Percentiles rank a stretch among this genome's conserved stretches.
Conservation (phyloP, 2,888 invertebrate species). For the Xanthia icteritia region DNA sequence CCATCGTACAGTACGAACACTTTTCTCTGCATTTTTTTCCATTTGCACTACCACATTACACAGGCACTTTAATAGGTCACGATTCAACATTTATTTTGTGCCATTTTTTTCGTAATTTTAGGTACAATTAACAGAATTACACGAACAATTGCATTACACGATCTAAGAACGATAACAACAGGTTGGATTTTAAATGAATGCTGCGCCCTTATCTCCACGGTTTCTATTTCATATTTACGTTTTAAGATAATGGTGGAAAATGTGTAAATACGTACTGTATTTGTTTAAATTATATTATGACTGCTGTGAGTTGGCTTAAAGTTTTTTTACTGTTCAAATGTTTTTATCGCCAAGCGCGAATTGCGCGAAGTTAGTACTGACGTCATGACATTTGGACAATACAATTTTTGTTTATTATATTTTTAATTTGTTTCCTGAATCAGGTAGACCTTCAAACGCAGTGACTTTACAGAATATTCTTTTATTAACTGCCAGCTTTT, state of each 20-base stretch:
- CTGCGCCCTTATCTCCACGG: conserved; percentile 67
- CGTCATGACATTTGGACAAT: conserved; percentile 27
- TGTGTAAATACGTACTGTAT: conserved; percentile 65
- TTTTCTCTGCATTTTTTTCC: conserved; percentile 64
- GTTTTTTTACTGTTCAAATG: conserved; percentile 36
- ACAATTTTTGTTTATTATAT: conserved; percentile 32
- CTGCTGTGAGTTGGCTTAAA: conserved; percentile 50
- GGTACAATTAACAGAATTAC: conserved; percentile 44
- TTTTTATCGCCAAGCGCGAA: conserved; percentile 49
- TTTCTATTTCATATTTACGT: conserved; percentile 72
- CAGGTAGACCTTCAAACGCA: conserved; percentile 17
- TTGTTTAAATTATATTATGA: conserved; percentile 58
- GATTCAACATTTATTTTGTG: conserved; percentile 42
- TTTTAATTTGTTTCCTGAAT: conserved; percentile 17
- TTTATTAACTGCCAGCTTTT: not conserved
- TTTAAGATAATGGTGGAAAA: conserved; percentile 68
- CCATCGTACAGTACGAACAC: conserved; percentile 72
- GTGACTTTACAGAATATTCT: conserved; percentile 10
- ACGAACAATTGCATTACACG: conserved; percentile 46
- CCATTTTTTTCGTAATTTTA: conserved; percentile 32
- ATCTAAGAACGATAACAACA: conserved; percentile 52
- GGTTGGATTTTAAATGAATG: conserved; percentile 64
- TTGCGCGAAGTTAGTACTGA: conserved; percentile 24
- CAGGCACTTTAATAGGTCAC: conserved; percentile 28
- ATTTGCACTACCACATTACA: conserved; percentile 60